Conservation (phyloP, 2,113 vertebrate species). For the Cyprinus carpio region DNA sequence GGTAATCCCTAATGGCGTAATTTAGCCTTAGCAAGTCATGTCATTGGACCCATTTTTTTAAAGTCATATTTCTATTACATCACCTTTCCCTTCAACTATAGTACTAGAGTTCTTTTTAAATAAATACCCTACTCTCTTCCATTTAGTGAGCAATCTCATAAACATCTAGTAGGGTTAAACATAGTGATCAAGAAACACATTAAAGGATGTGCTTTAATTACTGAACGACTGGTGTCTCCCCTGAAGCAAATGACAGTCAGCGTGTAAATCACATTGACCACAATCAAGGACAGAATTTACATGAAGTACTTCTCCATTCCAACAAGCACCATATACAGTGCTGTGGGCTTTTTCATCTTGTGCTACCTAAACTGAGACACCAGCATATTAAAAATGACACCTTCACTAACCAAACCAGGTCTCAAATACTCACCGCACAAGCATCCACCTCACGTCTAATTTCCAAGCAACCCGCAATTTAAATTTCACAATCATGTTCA, state of each 20-base stretch:
- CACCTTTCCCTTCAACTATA: background rate
- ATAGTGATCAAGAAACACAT: background rate
- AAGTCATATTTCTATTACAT: background rate
- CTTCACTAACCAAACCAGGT: background rate
- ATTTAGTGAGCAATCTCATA: background rate
- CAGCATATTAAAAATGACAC: slow-evolving; percentile 11
- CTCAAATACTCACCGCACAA: background rate
- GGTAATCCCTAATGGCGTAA: background rate
- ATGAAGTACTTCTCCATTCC: background rate
- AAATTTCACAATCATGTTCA: slow-evolving; percentile 26
- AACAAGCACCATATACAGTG: background rate
- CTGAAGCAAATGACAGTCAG: background rate
- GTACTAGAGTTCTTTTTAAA: background rate
- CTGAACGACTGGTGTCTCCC: background rate
- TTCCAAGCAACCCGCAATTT: background rate
- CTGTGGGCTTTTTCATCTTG: background rate
- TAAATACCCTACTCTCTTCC: background rate
- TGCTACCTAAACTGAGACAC: background rate
- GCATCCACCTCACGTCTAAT: background rate
- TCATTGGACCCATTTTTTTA: background rate
- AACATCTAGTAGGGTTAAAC: background rate
- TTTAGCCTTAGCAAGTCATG: background rate
- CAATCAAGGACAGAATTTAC: background rate
- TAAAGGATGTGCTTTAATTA: background rate
- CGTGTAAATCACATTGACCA: background rate